Conservation (phyloP, 2,888 invertebrate genomes). For the Fabriciana adippe region DNA sequence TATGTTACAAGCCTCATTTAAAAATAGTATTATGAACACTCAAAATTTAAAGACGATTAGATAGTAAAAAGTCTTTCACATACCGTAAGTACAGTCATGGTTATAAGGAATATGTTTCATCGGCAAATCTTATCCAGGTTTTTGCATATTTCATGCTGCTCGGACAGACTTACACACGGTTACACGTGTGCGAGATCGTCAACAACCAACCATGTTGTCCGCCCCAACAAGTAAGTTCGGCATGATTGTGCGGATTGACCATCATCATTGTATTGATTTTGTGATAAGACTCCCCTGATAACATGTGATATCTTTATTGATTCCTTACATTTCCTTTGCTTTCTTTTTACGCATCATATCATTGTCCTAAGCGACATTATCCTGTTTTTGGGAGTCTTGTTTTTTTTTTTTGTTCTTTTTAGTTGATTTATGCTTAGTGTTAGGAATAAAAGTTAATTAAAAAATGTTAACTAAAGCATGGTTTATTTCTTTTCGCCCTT, state of each 20-base stretch:
- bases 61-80: background rate
- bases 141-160: slow-evolving; percentile 74
- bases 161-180: slow-evolving; percentile 93
- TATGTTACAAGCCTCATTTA: background rate
- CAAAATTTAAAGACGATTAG: too few relatives aligned
- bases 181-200: slow-evolving; percentile 93
- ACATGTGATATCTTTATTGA: background rate
- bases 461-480: too few relatives aligned
- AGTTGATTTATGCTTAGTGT: too few relatives aligned
- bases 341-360: too few relatives aligned
- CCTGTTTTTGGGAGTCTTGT: too few relatives aligned
- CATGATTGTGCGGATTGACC: slow-evolving; percentile 23
- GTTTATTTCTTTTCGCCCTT: too few relatives aligned
- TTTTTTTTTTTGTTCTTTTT: too few relatives aligned
- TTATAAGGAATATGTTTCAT: slow-evolving; percentile 20
- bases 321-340: background rate
- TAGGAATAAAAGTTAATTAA: too few relatives aligned
- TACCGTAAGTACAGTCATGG: background rate
- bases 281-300: background rate
- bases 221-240: slow-evolving; percentile 79
- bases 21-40: background rate
- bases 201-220: slow-evolving; percentile 93
- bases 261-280: slow-evolving; percentile 31
- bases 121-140: slow-evolving; percentile 55
- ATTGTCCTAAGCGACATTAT: too few relatives aligned